A percentile compares a stretch with the other conserved stretches of the same genome.
Evolutionary conservation across 2,888 invertebrate genomes (phyloP).

Genomic region (Anorthoa munda): DNA sequence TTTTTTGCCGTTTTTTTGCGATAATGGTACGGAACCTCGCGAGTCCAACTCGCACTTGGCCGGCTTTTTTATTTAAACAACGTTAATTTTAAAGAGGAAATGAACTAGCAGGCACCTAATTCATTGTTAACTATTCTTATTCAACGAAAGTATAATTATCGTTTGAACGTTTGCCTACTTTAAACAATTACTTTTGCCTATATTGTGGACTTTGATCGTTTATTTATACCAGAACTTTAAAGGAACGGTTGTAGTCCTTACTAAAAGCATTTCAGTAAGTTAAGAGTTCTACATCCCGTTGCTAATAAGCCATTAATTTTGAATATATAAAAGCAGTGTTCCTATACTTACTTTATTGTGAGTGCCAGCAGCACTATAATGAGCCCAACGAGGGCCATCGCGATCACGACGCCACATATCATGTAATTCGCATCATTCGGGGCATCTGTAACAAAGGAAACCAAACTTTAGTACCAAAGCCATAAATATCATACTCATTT

Average conservation of each 20-base stretch:
- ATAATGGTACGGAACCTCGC: too few species aligned
- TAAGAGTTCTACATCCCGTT: neutral
- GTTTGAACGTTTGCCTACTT: neutral
- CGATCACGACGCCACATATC: conserved; percentile 96
- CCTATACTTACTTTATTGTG: conserved; percentile 93
- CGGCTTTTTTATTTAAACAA: neutral
- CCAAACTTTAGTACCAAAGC: conserved; percentile 42
- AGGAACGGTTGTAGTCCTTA: neutral
- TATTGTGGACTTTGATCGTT: conserved; percentile 47
- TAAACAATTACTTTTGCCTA: neutral
- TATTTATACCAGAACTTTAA: conserved; percentile 3
- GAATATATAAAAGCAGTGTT: conserved; percentile 14
- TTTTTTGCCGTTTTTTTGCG: too few species aligned
- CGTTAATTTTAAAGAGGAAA: neutral
- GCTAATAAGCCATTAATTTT: conserved; percentile 1
- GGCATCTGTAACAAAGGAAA: conserved; percentile 93
- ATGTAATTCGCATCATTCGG: conserved; percentile 96
- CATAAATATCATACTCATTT: conserved; percentile 22
- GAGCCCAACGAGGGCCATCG: conserved; percentile 95
- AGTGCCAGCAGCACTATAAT: conserved; percentile 95
- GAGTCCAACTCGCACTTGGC: too few species aligned
- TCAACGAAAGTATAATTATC: neutral
- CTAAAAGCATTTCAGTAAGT: conserved; percentile 28
- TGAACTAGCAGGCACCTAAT: neutral
- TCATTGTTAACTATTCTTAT: neutral